Conservation (phyloP, 2,797 vertebrate genomes). For the Monodelphis domestica region DNA sequence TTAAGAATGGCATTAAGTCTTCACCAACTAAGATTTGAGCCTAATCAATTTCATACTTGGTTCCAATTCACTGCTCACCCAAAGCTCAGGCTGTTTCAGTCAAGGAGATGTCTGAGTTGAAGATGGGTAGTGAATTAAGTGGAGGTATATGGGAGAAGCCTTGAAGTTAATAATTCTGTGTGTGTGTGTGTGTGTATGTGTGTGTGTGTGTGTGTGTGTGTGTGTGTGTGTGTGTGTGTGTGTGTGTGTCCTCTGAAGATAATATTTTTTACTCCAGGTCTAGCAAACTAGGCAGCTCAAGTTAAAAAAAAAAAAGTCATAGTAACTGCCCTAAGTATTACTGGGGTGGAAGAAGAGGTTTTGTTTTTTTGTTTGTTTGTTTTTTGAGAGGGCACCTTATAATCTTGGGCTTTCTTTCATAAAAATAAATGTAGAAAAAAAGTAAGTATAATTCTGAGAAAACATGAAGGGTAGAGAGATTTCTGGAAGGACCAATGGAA, state of each 20-base stretch:
- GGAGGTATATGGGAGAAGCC: background rate
- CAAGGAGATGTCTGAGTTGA: background rate
- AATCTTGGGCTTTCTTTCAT: conserved; percentile 10
- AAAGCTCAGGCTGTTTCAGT: conserved; percentile 16
- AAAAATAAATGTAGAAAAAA: conserved; percentile 53
- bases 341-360: background rate
- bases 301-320: background rate
- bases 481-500: conserved; percentile 58
- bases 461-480: conserved; percentile 52
- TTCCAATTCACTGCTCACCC: conserved; percentile 41
- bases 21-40: background rate
- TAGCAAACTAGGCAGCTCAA: background rate
- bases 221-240: too few relatives aligned
- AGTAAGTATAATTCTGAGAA: conserved; percentile 41
- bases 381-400: conserved; percentile 28
- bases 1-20: conserved; percentile 34
- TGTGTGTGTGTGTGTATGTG: background rate
- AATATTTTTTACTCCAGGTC: background rate
- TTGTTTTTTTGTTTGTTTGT: too few relatives aligned
- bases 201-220: background rate
- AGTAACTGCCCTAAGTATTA: background rate
- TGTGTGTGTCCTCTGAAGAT: background rate
- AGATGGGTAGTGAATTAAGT: background rate
- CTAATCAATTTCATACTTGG: conserved; percentile 51
- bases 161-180: background rate